These are phyloP conservation scores for Hydrozoanthus gracilis DNA, from an alignment of 92 coral and sea anemone species.

Conservation along the genomic window DNA sequence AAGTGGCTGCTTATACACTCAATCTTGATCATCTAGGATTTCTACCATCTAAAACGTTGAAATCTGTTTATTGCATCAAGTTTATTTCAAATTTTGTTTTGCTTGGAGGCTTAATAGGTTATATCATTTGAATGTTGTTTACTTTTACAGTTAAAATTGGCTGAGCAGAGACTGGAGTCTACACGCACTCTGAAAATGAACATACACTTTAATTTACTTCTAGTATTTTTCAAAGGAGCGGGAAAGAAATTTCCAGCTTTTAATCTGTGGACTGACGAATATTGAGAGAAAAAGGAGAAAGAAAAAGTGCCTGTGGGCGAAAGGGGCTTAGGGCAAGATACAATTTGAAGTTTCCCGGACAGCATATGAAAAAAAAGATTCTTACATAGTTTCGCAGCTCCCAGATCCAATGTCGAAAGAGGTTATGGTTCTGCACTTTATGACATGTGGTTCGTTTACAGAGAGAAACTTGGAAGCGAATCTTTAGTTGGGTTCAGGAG, in stretches of 20 bases:
- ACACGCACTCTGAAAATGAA: too few species aligned
- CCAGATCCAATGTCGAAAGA: constrained; percentile 91
- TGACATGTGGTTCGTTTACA: constrained; percentile 87
- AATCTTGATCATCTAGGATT: too few species aligned
- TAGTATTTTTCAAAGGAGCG: constrained; percentile 88
- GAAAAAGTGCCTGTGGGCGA: constrained; percentile 87
- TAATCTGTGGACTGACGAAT: constrained; percentile 89
- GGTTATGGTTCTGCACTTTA: constrained; percentile 81
- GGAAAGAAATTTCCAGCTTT: constrained; percentile 89
- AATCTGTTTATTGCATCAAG: too few species aligned
- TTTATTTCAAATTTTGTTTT: too few species aligned
- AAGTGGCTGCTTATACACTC: too few species aligned
- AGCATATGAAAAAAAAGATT: constrained; percentile 76
- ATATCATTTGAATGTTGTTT: too few species aligned
- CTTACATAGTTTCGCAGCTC: constrained; percentile 89
- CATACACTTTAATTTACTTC: too few species aligned
- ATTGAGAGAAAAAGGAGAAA: constrained; percentile 92
- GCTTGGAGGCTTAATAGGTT: too few species aligned
- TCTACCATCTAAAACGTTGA: too few species aligned
- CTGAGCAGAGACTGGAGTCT: too few species aligned
- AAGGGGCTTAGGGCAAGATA: constrained; percentile 96
- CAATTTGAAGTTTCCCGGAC: constrained; percentile 79
- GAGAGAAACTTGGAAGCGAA: constrained; percentile 93
- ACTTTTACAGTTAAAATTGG: too few species aligned
- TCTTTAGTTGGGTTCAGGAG: constrained; percentile 95